A percentile compares a stretch with the other conserved stretches of the same genome.
Evolutionary conservation across 2,113 vertebrate species (phyloP).

Genomic region (Hemiprocne comata): DNA sequence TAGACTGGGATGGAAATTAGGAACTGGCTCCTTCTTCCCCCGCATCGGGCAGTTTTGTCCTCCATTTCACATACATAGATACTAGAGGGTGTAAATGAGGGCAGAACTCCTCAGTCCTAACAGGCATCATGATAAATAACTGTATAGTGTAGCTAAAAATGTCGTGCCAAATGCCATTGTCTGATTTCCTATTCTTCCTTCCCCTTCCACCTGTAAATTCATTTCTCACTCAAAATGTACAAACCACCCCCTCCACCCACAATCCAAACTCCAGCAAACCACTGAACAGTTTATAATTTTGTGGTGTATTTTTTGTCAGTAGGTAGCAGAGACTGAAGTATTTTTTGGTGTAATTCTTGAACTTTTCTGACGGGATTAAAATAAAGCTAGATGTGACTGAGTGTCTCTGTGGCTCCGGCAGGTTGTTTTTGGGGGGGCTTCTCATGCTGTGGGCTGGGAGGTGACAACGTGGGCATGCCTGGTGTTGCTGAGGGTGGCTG

Average conservation of each 20-base stretch:
- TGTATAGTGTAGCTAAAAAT: conserved; percentile 72
- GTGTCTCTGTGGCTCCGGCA: not conserved
- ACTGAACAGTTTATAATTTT: conserved; percentile 83
- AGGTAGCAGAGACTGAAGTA: conserved; percentile 87
- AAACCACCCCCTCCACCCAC: conserved; percentile 52
- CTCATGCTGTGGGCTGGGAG: not conserved
- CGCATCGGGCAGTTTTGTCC: conserved; percentile 50
- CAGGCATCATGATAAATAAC: conserved; percentile 68
- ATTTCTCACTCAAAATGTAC: conserved; percentile 74
- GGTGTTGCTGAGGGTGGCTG: not conserved
- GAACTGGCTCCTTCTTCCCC: conserved; percentile 37
- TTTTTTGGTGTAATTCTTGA: conserved; percentile 87
- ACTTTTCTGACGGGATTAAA: conserved; percentile 84
- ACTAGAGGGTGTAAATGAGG: conserved; percentile 45
- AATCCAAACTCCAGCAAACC: conserved; percentile 64
- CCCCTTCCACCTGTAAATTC: conserved; percentile 79
- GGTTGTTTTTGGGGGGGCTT: not conserved
- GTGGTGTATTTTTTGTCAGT: conserved; percentile 87
- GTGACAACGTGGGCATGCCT: not conserved
- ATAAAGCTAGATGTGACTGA: conserved; percentile 87
- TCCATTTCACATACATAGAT: conserved; percentile 26
- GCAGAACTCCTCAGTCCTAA: conserved; percentile 56
- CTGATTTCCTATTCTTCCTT: conserved; percentile 41
- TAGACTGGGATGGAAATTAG: conserved; percentile 54
- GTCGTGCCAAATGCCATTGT: conserved; percentile 72